Base-by-base conservation (phyloP, 2,888 invertebrate genomes). In the Agrochola lychnidis region DNA sequence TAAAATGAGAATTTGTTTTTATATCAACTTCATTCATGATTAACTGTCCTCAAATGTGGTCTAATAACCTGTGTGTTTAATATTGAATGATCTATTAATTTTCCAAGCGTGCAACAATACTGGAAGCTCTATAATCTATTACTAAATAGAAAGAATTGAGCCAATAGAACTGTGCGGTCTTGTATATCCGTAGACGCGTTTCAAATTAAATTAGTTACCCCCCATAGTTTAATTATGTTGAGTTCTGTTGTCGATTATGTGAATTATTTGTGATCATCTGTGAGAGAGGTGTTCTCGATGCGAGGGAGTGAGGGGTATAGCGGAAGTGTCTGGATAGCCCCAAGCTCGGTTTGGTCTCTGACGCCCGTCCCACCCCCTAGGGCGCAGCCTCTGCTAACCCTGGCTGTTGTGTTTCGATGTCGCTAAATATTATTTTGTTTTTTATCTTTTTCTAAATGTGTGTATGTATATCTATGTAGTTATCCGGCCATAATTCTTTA, bases 271-370 rank as follows among this genome's bases (percentile, higher is more conserved):
- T 96, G 94, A 95, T 95, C 94, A 96, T 95, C 94, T 96, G 96
- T 96, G 96, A 96, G 96, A 96, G 96, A 96, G 96, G 96, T 96
- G 96, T 96, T 96, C 96, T 96, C 96, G 96, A 96, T 96, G 95
- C 95, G 95, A 96, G 96, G 95, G 96, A 96, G 96, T 96, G 96
- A 95, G 96, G 96, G 96, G 96, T 96, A 96, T 95, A 95, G 96
- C 95, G 95, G 95, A 95, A 95, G 95, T 96, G 96, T 95, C 95
- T 94, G 95, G 95, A 95, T 94, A 95, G 95, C 94, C 95, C 96
- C 95, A 90, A 94, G 93, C 94, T 95, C 95, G 95, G 95, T 94
- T 94, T 93, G 94, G 94, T 93, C 93, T 94, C 94, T 94, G 93
- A 93, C 93, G 94, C 94, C 94, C 93, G 91, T 91, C 94, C 95